Evolutionary conservation across 2,888 invertebrate genomes (phyloP).

Genomic region (Epirrhoe tristata): DNA sequence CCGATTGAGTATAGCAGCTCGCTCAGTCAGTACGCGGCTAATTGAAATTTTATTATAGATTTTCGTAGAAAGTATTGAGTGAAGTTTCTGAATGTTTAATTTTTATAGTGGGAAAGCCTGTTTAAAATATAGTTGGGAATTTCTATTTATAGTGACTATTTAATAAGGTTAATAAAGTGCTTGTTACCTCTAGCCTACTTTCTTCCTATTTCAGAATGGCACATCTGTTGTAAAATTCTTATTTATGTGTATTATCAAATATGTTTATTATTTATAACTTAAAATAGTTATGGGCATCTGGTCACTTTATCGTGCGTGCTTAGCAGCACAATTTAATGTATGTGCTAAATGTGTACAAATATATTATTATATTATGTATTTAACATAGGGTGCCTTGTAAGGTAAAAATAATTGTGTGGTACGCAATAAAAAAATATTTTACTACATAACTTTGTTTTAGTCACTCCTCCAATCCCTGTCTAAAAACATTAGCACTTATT

Average conservation of each 20-base stretch:
- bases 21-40: too few species aligned
- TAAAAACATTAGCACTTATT: too few species aligned
- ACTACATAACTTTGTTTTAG: slow-evolving; percentile 14
- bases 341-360: background rate
- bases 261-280: background rate
- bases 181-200: background rate
- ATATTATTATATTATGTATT: too few species aligned
- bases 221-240: background rate
- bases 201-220: background rate
- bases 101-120: background rate
- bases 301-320: background rate
- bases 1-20: too few species aligned
- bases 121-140: background rate
- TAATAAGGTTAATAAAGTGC: background rate
- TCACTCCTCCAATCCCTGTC: slow-evolving; percentile 1
- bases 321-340: background rate
- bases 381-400: background rate
- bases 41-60: too few species aligned
- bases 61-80: background rate
- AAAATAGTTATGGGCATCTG: background rate
- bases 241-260: background rate
- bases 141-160: background rate
- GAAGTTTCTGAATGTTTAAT: background rate
- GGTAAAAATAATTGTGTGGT: slow-evolving; percentile 3
- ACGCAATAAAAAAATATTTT: slow-evolving; percentile 3